Evolutionary conservation across 2,888 invertebrate species (phyloP), one percentile per base, ranked within the genome.

Genomic region (Brachyopa scutellaris): DNA sequence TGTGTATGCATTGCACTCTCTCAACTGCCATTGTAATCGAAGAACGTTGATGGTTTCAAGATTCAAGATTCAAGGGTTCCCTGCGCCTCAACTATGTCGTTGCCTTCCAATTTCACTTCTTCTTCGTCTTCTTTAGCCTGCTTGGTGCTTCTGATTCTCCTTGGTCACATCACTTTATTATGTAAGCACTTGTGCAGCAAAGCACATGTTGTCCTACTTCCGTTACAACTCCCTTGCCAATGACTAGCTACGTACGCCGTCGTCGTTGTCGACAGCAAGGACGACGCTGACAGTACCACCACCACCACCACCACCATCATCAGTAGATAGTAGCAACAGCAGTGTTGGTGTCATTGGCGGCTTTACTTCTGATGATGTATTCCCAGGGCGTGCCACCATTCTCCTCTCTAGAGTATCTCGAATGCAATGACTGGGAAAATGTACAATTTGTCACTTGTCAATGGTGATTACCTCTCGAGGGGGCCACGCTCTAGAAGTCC

Each of bases 381-480:
- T 61, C 53, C 61, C 53, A 29, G 59, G 29, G 9, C 19, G 76
- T 38, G 53, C 61, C 59, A 42, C 31, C 40, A 29, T 8, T 33
- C 23, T 9, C 40, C 33, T 8, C 33, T 49, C 13, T 8, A 2
- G 55, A 33, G 38, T 64, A 26, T 38, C 59, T 72, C 59, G 53
- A 66, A 76, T 79, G 59, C 66, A 72, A 72, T 79, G 78, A 61
- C 78, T 72, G 72, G 53, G 72, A 72, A 79, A 79, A 79, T 79
- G 61, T 72, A 72, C 78, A 72, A 79, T 79, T 79, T 79, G 78
- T 79, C 78, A 79, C 78, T 79, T 72, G 78, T 78, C 78, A 72
- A 72, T 78, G 78, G 70, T 78, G 78, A 78, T 78, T 78, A 78
- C 78, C 78, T 78, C 78, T 70, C 70, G 26, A 72, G 64, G 47